Evolutionary conservation across 1,140 invertebrate species (phyloP).

Genomic region (Helicoverpa zea): DNA sequence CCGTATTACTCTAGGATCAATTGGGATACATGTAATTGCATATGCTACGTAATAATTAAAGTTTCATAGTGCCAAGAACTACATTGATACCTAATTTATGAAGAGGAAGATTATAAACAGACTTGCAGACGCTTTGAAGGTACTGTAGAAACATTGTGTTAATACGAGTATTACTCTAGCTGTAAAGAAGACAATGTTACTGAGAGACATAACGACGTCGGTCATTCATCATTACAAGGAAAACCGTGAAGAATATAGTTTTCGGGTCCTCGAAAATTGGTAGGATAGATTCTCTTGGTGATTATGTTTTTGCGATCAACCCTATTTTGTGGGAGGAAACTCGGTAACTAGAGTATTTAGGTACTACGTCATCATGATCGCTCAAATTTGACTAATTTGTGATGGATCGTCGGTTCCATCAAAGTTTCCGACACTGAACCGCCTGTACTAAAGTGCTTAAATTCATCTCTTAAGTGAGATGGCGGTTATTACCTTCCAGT

Average conservation of each 20-base stretch:
- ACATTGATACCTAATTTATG: slow-evolving; percentile 20
- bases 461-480: slow-evolving; percentile 5
- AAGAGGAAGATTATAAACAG: slow-evolving; percentile 13
- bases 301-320: not conserved
- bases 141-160: slow-evolving; percentile 7
- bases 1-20: not conserved
- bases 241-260: not conserved
- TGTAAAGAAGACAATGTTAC: slow-evolving; percentile 28
- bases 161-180: not conserved
- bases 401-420: slow-evolving; percentile 7
- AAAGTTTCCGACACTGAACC: not conserved
- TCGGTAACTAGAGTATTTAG: not conserved
- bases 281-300: not conserved
- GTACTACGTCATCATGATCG: not conserved
- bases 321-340: too few relatives aligned
- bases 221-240: not conserved
- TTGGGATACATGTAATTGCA: not conserved
- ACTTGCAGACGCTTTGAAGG: not conserved
- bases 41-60: not conserved
- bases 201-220: not conserved
- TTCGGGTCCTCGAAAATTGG: not conserved
- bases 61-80: slow-evolving; percentile 1
- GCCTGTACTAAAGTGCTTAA: slow-evolving; percentile 5
- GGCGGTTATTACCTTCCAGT: not conserved
- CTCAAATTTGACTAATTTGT: slow-evolving; percentile 2